Evolutionary conservation across 2,888 invertebrate genomes (phyloP).

Genomic region (Himalopsyche japonica): DNA sequence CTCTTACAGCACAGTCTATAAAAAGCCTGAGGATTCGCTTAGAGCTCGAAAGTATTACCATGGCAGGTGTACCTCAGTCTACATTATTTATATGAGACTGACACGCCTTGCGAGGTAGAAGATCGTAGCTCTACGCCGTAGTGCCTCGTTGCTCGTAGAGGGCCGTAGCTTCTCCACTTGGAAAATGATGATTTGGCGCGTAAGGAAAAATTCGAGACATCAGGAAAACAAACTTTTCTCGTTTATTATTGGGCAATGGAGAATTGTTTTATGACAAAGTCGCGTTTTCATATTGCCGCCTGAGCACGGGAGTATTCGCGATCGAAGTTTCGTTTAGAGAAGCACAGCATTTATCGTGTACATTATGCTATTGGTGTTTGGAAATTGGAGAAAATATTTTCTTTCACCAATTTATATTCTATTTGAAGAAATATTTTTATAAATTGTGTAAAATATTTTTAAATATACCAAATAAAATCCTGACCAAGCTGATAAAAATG

Average conservation of each 20-base stretch:
- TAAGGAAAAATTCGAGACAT: slow-evolving; percentile 16
- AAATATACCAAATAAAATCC: no score
- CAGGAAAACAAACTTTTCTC: slow-evolving; percentile 24
- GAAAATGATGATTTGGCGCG: slow-evolving; percentile 23
- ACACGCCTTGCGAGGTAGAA: neutral
- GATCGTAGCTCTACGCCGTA: neutral
- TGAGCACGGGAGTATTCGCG: neutral
- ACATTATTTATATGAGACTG: slow-evolving; percentile 27
- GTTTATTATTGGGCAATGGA: slow-evolving; percentile 19
- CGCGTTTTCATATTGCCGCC: neutral
- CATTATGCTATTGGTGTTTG: neutral
- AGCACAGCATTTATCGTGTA: neutral
- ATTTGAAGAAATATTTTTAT: no score
- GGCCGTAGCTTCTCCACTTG: neutral
- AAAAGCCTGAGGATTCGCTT: slow-evolving; percentile 16
- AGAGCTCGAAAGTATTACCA: slow-evolving; percentile 16
- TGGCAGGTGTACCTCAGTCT: slow-evolving; percentile 25
- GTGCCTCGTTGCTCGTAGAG: neutral
- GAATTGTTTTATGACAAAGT: slow-evolving; percentile 7
- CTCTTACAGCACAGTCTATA: neutral
- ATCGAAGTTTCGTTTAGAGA: neutral
- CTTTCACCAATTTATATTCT: no score
- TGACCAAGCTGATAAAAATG: no score
- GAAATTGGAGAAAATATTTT: neutral
- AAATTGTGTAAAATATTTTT: no score